Conservation (phyloP, 2,888 invertebrate species). For the Epinotia demarniana region DNA sequence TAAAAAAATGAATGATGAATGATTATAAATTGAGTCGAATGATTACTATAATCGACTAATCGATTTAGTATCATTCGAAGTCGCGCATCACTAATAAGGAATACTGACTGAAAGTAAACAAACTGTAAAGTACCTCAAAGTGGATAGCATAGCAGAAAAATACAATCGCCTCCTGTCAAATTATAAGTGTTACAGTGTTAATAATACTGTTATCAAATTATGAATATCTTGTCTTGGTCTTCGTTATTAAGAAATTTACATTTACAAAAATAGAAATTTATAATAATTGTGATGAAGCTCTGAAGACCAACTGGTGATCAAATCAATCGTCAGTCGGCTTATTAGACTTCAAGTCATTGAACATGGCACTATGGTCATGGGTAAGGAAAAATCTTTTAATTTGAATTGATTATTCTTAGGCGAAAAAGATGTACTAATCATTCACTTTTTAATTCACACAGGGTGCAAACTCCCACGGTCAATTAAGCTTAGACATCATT, state of each 20-base stretch:
- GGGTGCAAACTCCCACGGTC: conserved; percentile 94
- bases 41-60: too few relatives aligned
- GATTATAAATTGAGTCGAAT: too few relatives aligned
- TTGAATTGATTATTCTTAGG: neutral
- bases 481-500: conserved; percentile 88
- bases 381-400: conserved; percentile 52
- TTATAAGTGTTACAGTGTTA: neutral
- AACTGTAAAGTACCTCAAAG: too few relatives aligned
- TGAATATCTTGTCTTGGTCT: neutral
- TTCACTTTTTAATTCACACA: conserved; percentile 62
- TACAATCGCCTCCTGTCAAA: conserved; percentile 9
- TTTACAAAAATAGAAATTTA: too few relatives aligned
- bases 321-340: neutral
- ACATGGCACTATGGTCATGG: conserved; percentile 72
- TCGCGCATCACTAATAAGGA: too few relatives aligned
- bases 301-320: neutral
- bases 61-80: too few relatives aligned
- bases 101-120: too few relatives aligned
- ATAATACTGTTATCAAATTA: conserved; percentile 16
- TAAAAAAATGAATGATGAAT: too few relatives aligned
- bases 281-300: neutral
- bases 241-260: neutral
- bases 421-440: conserved; percentile 1
- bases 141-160: neutral
- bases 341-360: neutral